Evolutionary conservation across 2,797 vertebrate genomes (phyloP), one percentile per base, ranked within the genome.

Genomic region (Lacerta viridis): DNA sequence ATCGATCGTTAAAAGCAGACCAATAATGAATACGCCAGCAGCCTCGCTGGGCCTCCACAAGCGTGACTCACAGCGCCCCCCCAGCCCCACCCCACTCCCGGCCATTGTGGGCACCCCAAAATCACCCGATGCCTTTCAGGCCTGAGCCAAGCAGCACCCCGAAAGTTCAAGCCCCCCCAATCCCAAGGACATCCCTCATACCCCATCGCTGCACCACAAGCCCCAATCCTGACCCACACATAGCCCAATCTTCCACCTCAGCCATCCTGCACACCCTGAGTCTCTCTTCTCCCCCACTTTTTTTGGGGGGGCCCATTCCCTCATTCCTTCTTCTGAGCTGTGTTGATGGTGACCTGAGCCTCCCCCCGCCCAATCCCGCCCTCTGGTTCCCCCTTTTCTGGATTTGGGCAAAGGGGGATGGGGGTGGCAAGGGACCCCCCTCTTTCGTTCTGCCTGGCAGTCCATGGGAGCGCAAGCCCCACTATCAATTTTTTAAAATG

Each of bases 1-100:
- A 85, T 89, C 88, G 83, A 89, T 89, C 88, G 77, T 89, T 89
- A 89, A 89, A 81, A 89, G 78, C 88, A 17, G 83, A 39, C 88
- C 88, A 55, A 85, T 80, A 85, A 89, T 81, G 88, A 85, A 85
- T 81, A 66, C 43, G 69, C 88, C 41, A 50, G 83, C 69, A n/a
- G 77, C 69, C 68, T 79, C 50, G 5, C 55, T 36, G 83, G 77
- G 88, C 55, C n/a, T 68, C 15, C 7, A 23, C 1, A 39, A 68
- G 83, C 23, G 29, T 89, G 83, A 85, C 55, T 85, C 83, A 68
- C 78, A 20, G 25, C 6, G 36, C n/a, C 2, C 7, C 69, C 80
- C n/a, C 3, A 18, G 13, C 72, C 17, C 11, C 25, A 6, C 1
- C 75, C 6, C 2, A 4, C 13, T 23, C 18, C 23, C 4, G 41